Evolutionary conservation across 2,888 invertebrate species (phyloP).

Genomic region (Cheilosia grossa): DNA sequence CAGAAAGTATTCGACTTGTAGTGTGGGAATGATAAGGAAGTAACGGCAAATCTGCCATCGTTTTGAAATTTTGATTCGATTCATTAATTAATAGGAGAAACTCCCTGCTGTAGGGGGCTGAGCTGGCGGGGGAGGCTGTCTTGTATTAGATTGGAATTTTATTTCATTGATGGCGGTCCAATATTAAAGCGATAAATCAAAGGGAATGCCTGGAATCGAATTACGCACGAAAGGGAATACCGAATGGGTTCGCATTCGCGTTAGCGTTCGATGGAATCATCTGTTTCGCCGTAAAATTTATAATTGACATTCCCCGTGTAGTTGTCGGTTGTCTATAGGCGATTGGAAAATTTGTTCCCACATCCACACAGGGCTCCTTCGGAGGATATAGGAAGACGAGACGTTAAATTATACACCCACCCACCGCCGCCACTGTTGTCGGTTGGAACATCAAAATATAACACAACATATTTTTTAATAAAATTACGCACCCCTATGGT

Average conservation of each 20-base stretch:
- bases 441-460: too few relatives aligned
- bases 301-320: constrained; percentile 58
- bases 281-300: constrained; percentile 22
- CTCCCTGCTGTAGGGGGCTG: too few relatives aligned
- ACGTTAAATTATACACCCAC: too few relatives aligned
- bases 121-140: constrained; percentile 43
- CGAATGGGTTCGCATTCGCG: neutral
- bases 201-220: constrained; percentile 58
- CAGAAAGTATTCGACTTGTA: neutral
- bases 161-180: constrained; percentile 42
- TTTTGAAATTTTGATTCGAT: constrained; percentile 75
- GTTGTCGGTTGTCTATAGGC: constrained; percentile 11
- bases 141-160: constrained; percentile 56
- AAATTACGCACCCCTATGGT: constrained; percentile 71
- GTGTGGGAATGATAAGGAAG: constrained; percentile 48
- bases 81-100: constrained; percentile 72
- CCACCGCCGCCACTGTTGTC: too few relatives aligned
- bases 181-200: constrained; percentile 70
- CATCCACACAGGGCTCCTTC: too few relatives aligned
- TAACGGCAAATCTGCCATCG: constrained; percentile 72
- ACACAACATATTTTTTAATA: constrained; percentile 50
- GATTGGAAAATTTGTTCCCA: neutral
- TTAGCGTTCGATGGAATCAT: constrained; percentile 49
- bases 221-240: constrained; percentile 11
- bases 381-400: too few relatives aligned